phyloP scores from a whole-genome alignment of 2,113 vertebrate species.

The Nanorana parkeri region DNA sequence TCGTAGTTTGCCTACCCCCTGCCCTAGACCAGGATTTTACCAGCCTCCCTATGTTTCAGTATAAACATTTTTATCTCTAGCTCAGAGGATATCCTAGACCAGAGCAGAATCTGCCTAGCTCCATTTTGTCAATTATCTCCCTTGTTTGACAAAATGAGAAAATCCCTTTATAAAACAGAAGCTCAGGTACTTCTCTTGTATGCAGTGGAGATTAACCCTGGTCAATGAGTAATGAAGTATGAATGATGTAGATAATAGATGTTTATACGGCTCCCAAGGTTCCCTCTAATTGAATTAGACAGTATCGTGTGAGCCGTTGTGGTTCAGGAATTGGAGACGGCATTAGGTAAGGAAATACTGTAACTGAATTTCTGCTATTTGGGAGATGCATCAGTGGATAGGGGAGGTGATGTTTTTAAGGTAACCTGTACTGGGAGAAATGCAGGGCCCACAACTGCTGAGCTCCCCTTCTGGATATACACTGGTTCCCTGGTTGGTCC shows the following conservation, averaged over 20 bases:
- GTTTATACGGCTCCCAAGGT: constrained; percentile 45
- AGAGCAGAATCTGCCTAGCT: too few species aligned
- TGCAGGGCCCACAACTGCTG: too few species aligned
- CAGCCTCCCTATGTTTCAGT: too few species aligned
- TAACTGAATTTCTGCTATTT: constrained; percentile 14
- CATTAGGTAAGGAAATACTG: constrained; percentile 34
- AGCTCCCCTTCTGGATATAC: too few species aligned
- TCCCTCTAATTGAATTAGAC: constrained; percentile 46
- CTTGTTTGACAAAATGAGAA: constrained; percentile 45
- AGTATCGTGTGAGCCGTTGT: constrained; percentile 38
- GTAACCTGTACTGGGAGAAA: too few species aligned
- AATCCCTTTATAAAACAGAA: constrained; percentile 50
- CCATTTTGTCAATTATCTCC: constrained; percentile 25
- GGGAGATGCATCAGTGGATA: neutral
- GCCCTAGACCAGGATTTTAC: too few species aligned
- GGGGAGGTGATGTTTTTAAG: neutral
- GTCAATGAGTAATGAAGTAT: constrained; percentile 48
- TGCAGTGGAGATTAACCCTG: constrained; percentile 49
- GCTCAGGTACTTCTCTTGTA: constrained; percentile 11
- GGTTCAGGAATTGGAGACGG: neutral
- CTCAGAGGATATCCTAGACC: too few species aligned
- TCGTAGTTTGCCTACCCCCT: too few species aligned
- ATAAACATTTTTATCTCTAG: too few species aligned
- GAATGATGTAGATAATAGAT: constrained; percentile 48
- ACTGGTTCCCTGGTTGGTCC: too few species aligned